Evolutionary conservation across 2,797 vertebrate genomes (phyloP).

Genomic region (Spinus pinus): DNA sequence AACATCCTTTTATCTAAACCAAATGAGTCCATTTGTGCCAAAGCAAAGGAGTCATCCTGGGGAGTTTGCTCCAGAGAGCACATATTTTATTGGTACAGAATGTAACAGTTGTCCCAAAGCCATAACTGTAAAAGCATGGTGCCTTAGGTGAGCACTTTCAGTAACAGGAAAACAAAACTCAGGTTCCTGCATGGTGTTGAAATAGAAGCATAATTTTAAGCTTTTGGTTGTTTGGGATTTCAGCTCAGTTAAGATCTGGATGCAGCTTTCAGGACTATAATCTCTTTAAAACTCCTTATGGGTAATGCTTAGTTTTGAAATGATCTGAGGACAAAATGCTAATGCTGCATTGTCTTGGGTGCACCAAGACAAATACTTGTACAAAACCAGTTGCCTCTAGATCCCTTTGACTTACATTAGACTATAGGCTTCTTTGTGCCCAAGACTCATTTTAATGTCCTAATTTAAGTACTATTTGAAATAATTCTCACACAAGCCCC

Average conservation of each 20-base stretch:
- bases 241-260: background rate
- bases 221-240: background rate
- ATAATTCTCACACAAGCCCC: background rate
- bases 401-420: background rate
- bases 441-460: background rate
- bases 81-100: slow-evolving; percentile 32
- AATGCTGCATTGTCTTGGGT: background rate
- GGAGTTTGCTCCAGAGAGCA: slow-evolving; percentile 62
- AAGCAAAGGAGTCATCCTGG: slow-evolving; percentile 49
- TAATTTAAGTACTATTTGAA: background rate
- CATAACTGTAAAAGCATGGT: background rate
- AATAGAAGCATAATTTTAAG: background rate
- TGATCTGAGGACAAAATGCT: background rate
- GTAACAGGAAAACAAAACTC: background rate
- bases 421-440: background rate
- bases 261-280: background rate
- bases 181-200: background rate
- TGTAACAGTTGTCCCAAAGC: slow-evolving; percentile 29
- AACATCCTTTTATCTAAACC: slow-evolving; percentile 66
- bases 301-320: background rate
- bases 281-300: background rate
- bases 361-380: background rate
- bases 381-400: background rate
- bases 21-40: slow-evolving; percentile 61
- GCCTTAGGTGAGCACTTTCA: background rate